phyloP scores from a whole-genome alignment of 30 jellyfish, hydroid and myxozoan genomes.

The Catostylus mosaicus region DNA sequence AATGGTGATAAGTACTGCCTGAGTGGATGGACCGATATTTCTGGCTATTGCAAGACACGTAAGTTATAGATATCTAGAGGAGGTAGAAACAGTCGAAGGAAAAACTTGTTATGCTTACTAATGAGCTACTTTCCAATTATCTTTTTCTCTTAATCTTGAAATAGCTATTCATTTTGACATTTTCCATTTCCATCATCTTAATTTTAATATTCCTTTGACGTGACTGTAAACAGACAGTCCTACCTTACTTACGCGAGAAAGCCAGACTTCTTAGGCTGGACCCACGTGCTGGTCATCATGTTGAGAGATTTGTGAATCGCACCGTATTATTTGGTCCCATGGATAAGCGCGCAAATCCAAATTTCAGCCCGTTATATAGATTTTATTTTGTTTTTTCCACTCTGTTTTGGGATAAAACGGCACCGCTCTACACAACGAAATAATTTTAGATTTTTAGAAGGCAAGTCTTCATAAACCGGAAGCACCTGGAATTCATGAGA shows the following conservation, averaged over 20 bases:
- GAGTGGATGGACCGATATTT: slow-evolving; percentile 37
- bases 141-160: no score
- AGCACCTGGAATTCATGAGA: background rate
- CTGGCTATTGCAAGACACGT: slow-evolving; percentile 46
- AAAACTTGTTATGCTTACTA: no score
- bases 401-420: background rate
- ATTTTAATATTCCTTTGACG: no score
- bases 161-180: no score
- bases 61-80: no score
- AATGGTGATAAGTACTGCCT: slow-evolving; percentile 32
- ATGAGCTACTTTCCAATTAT: no score
- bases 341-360: background rate
- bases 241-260: no score
- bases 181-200: no score
- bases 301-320: background rate
- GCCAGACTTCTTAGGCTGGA: no score
- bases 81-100: no score
- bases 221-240: no score
- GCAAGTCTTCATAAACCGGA: background rate
- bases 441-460: background rate
- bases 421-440: background rate
- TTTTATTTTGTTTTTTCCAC: background rate
- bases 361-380: background rate
- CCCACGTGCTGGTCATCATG: no score
- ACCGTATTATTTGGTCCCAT: background rate